Conservation (phyloP, 2,797 vertebrate species). For the Xiphorhynchus erythropygius region DNA sequence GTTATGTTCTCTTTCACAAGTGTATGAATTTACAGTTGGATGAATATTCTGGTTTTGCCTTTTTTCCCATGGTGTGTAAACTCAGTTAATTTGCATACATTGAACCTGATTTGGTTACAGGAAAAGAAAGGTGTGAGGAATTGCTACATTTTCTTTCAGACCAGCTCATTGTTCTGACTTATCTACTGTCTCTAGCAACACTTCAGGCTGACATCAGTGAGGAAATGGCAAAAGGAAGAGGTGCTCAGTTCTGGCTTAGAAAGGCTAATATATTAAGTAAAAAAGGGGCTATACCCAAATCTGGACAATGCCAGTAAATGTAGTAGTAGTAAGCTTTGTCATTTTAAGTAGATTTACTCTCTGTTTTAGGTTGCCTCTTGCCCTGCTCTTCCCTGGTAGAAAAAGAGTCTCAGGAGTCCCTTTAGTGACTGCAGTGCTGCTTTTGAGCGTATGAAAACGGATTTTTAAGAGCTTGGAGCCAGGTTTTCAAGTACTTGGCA, state of each 20-base stretch:
- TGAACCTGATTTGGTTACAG: not conserved
- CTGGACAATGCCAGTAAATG: not conserved
- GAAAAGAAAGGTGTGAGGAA: not conserved
- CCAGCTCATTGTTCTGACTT: not conserved
- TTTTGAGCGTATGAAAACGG: not conserved
- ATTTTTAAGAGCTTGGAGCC: not conserved
- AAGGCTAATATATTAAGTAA: not conserved
- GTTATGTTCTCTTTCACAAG: not conserved
- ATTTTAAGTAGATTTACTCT: not conserved
- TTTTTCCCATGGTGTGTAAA: not conserved
- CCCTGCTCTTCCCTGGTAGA: not conserved
- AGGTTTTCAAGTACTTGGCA: slow-evolving; percentile 33
- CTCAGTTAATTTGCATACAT: not conserved
- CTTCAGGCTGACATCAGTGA: not conserved
- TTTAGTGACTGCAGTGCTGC: not conserved
- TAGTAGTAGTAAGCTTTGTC: not conserved
- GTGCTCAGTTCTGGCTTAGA: not conserved
- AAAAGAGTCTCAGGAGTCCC: not conserved
- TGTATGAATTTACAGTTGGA: not conserved
- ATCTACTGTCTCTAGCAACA: not conserved
- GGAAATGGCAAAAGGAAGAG: not conserved
- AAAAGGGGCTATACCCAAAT: not conserved
- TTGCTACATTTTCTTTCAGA: not conserved
- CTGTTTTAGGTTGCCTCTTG: not conserved
- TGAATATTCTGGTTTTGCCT: not conserved